These are phyloP conservation scores for Butastur rufipennis DNA, from an alignment of 2,113 vertebrate genomes.

Conservation along the genomic window DNA sequence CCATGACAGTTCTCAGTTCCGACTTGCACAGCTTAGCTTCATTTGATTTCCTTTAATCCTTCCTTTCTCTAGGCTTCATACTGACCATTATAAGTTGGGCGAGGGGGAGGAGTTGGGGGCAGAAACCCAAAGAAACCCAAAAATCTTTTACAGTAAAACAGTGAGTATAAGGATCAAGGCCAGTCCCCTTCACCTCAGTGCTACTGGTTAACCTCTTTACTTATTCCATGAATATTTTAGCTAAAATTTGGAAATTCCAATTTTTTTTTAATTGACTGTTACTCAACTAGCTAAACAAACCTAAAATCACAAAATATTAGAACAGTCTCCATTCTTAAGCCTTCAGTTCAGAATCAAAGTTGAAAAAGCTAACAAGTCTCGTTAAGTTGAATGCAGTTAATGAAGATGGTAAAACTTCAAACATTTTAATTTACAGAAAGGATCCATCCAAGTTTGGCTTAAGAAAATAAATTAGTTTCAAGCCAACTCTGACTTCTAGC, in stretches of 20 bases:
- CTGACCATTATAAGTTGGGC: not conserved
- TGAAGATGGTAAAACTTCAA: not conserved
- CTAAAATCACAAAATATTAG: not conserved
- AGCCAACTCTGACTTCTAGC: not conserved
- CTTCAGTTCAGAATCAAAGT: not conserved
- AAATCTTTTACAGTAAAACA: not conserved
- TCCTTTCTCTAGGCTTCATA: not conserved
- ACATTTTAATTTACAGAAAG: not conserved
- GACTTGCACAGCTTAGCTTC: not conserved
- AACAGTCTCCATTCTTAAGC: not conserved
- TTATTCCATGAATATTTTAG: not conserved
- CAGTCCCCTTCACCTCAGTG: not conserved
- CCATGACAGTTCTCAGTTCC: not conserved
- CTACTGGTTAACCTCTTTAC: not conserved
- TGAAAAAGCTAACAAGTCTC: not conserved
- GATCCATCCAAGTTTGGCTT: not conserved
- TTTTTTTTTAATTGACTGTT: not conserved
- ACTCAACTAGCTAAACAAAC: not conserved
- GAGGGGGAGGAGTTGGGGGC: accelerated
- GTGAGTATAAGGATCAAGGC: not conserved
- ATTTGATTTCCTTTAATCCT: not conserved
- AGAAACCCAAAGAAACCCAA: not conserved
- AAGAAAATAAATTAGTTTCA: not conserved
- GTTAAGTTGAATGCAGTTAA: not conserved
- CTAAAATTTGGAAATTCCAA: not conserved